phyloP scores from a whole-genome alignment of 2,888 invertebrate species.

The Lithophane ornitopus region DNA sequence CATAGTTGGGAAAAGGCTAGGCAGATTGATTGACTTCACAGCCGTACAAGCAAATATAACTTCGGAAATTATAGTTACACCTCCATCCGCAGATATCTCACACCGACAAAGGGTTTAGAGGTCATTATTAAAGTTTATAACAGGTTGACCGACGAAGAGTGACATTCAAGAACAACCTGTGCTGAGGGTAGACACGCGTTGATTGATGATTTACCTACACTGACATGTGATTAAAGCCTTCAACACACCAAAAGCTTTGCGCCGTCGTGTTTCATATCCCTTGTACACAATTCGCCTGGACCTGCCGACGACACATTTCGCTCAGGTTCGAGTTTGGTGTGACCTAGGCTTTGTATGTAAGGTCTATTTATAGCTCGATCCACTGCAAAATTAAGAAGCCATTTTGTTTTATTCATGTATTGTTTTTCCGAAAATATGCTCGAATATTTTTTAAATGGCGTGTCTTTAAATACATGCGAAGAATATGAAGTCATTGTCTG shows the following conservation, averaged over 20 bases:
- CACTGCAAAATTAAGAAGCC: constrained; percentile 15
- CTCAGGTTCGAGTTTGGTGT: constrained; percentile 12
- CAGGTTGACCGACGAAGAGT: constrained; percentile 27
- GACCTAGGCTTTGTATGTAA: constrained; percentile 16
- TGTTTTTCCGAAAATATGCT: not conserved
- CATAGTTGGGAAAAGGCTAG: too few species aligned
- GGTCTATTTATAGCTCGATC: constrained; percentile 23
- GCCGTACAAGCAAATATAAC: too few species aligned
- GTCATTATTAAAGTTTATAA: constrained; percentile 33
- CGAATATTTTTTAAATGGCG: not conserved
- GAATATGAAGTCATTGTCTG: not conserved
- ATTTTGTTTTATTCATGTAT: constrained; percentile 15
- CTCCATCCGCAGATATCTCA: not conserved
- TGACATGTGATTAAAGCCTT: constrained; percentile 47
- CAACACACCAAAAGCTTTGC: constrained; percentile 9
- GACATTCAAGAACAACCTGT: constrained; percentile 35
- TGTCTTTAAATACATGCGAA: not conserved
- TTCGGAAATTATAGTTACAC: not conserved
- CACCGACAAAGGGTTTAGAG: not conserved
- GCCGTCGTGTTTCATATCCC: constrained; percentile 9
- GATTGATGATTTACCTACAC: constrained; percentile 46
- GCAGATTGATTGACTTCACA: too few species aligned
- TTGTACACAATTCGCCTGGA: constrained; percentile 15
- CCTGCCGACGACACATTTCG: constrained; percentile 8
- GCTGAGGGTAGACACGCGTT: constrained; percentile 24